Conservation (phyloP, 1,140 invertebrate species). For the Trichonephila clavipes region DNA sequence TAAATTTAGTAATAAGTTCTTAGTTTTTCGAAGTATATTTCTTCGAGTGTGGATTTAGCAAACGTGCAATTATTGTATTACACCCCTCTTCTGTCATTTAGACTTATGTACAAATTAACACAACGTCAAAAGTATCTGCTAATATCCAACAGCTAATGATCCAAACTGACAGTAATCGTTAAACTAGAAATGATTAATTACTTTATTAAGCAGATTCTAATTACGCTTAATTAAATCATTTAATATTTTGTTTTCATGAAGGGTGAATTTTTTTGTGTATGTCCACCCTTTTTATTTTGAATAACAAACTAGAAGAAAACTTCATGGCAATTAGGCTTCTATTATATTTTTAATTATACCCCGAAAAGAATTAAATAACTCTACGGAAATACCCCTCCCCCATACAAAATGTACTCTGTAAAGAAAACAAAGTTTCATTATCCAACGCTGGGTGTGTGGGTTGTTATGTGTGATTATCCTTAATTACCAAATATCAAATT, state of each 20-base stretch:
- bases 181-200: neutral
- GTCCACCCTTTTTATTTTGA: neutral
- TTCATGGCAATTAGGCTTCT: neutral
- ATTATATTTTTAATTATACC: neutral
- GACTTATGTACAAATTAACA: neutral
- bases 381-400: no score
- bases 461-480: neutral
- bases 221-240: slow-evolving; percentile 21
- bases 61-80: no score
- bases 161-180: slow-evolving; percentile 1
- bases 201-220: slow-evolving; percentile 20
- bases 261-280: neutral
- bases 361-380: neutral
- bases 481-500: neutral
- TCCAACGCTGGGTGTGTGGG: neutral
- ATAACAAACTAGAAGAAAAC: neutral
- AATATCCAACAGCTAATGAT: neutral
- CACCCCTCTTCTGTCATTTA: no score
- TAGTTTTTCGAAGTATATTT: no score
- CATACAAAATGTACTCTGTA: neutral
- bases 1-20: no score
- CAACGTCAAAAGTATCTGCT: neutral
- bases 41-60: no score
- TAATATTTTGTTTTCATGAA: neutral
- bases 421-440: neutral